Evolutionary conservation across 2,888 invertebrate species (phyloP), one percentile per base, ranked within the genome.

Genomic region (Venustoraphidia nigricollis): DNA sequence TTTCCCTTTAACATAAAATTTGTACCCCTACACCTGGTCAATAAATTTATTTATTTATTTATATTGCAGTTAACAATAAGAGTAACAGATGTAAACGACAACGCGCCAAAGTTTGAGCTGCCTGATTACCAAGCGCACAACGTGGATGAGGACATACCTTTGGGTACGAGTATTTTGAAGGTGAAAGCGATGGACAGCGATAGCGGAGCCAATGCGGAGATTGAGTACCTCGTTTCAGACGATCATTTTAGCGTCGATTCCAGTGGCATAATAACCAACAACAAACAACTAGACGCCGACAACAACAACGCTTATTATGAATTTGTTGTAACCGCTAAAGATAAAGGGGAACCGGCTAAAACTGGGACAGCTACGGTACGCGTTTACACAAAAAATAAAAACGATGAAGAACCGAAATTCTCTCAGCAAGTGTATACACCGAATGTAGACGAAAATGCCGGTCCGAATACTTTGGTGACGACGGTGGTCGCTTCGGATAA

Each of bases 51-150:
- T 17, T 17, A 17, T 4, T n/a, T 17, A 17, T 47, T 50, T 50
- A 50, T 53, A 52, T 75, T 76, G 39, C 72, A 92, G 91, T 67
- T 93, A 43, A 93, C 91, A 3, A 92, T 94, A 54, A 81, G 90
- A 53, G 93, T 98, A 41, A 89, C 89, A 8, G 97, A 97, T 66
- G 90, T 94, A 41, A 98, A 98, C 65, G 97, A 97, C 70, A 96
- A 97, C 67, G 89, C 92, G 9, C 96, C 96, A 0, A 90, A 92
- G 66, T 95, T 92, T 62, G 94, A 95, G 68, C 69, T 96, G 54
- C 95, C 95, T 1, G 91, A 96, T 66, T 96, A 96, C 67, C 94
- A 95, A 66, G 92, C 93, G 0, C 92, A 93, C 67, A 94, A 94
- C 63, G 88, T 95, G 1, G 91, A 93, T 60, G 95, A 96, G 70